These are phyloP conservation scores for Catostomus latipinnis DNA, from an alignment of 2,797 vertebrate genomes.

Conservation along the genomic window DNA sequence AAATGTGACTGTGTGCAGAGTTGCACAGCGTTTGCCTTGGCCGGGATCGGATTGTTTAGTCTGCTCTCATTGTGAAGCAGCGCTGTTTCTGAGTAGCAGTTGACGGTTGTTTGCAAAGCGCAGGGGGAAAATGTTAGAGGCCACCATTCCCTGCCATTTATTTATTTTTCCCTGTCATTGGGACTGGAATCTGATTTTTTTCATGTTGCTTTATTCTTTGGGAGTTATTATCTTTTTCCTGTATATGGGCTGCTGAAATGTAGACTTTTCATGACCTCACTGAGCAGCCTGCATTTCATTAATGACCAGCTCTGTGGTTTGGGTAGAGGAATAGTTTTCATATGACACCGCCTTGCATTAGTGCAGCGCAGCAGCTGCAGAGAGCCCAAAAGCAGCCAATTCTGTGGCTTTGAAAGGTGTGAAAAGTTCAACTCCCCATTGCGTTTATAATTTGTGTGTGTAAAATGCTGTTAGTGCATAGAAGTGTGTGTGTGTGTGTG, in stretches of 20 bases:
- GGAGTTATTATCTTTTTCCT: constrained; percentile 82
- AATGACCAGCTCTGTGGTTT: constrained; percentile 94
- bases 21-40: constrained; percentile 90
- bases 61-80: constrained; percentile 88
- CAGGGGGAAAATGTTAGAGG: constrained; percentile 84
- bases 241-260: constrained; percentile 93
- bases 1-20: constrained; percentile 79
- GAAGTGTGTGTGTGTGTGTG: constrained; percentile 10
- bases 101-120: constrained; percentile 92
- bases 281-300: constrained; percentile 96
- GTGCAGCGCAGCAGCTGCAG: constrained; percentile 90
- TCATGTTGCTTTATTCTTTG: constrained; percentile 90
- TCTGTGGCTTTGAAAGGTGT: constrained; percentile 93
- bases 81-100: constrained; percentile 86
- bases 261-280: constrained; percentile 97
- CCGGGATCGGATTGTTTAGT: constrained; percentile 91
- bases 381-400: constrained; percentile 90
- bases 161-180: constrained; percentile 85
- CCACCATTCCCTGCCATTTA: constrained; percentile 74
- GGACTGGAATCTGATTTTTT: constrained; percentile 89
- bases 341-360: constrained; percentile 93
- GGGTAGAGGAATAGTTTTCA: constrained; percentile 97
- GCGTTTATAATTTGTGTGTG: constrained; percentile 80
- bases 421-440: constrained; percentile 97
- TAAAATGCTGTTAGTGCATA: constrained; percentile 62